A percentile compares a stretch with the other conserved stretches of the same genome.
These are phyloP conservation scores for Acromyrmex heyeri DNA, from an alignment of 1,140 invertebrate species.

Conservation along the genomic window DNA sequence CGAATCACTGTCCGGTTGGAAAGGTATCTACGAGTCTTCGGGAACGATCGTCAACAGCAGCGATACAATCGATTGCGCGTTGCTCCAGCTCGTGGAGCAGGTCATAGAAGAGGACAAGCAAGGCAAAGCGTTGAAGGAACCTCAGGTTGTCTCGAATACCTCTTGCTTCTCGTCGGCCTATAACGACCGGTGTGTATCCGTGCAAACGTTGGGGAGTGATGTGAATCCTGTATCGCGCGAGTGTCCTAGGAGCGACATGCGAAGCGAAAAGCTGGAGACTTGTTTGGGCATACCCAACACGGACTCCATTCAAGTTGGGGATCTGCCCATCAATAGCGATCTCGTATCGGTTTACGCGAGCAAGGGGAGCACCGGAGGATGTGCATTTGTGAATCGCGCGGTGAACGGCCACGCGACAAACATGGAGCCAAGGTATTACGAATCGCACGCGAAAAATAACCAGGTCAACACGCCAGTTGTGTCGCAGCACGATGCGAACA, in stretches of 20 bases:
- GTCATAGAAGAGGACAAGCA: slow-evolving; percentile 56
- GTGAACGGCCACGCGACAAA: neutral
- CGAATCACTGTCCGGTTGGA: slow-evolving; percentile 66
- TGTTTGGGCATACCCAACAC: neutral
- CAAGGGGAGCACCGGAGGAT: slow-evolving; percentile 14
- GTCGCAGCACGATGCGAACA: neutral
- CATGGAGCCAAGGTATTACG: slow-evolving; percentile 11
- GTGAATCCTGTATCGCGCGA: neutral
- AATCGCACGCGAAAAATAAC: neutral
- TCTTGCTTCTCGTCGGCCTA: neutral
- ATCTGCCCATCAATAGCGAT: neutral
- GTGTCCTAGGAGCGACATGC: neutral
- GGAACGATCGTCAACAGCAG: slow-evolving; percentile 70
- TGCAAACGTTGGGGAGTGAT: neutral
- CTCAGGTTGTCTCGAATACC: neutral
- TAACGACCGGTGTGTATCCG: neutral
- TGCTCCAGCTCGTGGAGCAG: slow-evolving; percentile 76
- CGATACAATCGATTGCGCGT: slow-evolving; percentile 70
- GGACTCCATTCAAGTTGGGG: neutral
- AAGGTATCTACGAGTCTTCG: slow-evolving; percentile 64
- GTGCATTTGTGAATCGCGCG: slow-evolving; percentile 14
- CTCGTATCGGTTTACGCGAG: slow-evolving; percentile 41
- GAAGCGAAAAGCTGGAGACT: neutral
- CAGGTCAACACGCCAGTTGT: neutral
- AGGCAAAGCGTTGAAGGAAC: neutral